Percentiles rank a stretch among this genome's conserved stretches.
Evolutionary conservation across 2,888 invertebrate genomes (phyloP).

Genomic region (Hypselothyrea guttata): DNA sequence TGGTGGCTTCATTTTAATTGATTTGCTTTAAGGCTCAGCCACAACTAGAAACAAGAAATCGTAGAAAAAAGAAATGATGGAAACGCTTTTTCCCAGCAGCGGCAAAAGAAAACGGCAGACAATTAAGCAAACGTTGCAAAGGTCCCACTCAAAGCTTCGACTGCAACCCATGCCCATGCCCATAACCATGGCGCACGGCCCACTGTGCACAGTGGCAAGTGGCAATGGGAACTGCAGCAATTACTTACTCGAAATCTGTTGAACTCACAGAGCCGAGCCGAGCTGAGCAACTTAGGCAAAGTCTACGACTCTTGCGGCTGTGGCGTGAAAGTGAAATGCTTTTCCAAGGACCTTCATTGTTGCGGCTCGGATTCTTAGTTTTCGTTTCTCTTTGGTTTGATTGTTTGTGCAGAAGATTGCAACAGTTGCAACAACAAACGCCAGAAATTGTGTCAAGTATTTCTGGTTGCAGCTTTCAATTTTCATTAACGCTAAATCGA

Average conservation of each 20-base stretch:
- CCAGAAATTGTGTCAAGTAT: slow-evolving; percentile 62
- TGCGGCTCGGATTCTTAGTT: slow-evolving; percentile 44
- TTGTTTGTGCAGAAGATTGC: slow-evolving; percentile 47
- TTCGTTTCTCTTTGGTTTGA: slow-evolving; percentile 11
- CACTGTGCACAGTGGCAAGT: slow-evolving; percentile 14
- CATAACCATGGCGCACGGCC: not conserved
- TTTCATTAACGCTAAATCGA: too few relatives aligned
- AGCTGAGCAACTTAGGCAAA: slow-evolving; percentile 28
- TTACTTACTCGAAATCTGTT: slow-evolving; percentile 71
- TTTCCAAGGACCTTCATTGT: slow-evolving; percentile 69
- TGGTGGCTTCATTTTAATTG: slow-evolving; percentile 64
- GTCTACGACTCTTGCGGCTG: slow-evolving; percentile 46
- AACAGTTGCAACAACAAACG: slow-evolving; percentile 18
- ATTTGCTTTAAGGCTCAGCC: slow-evolving; percentile 65
- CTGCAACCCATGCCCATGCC: not conserved
- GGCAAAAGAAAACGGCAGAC: slow-evolving; percentile 67
- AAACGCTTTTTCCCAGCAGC: slow-evolving; percentile 31
- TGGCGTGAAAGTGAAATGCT: slow-evolving; percentile 69
- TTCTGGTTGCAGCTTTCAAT: slow-evolving; percentile 6
- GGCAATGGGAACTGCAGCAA: slow-evolving; percentile 63
- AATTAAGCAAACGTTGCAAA: slow-evolving; percentile 58
- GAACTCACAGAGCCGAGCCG: slow-evolving; percentile 13
- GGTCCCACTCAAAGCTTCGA: not conserved
- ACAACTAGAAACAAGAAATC: slow-evolving; percentile 12
- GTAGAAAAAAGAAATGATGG: slow-evolving; percentile 5